Conservation (phyloP, 2,797 vertebrate genomes). For the Heterohyrax brucei region DNA sequence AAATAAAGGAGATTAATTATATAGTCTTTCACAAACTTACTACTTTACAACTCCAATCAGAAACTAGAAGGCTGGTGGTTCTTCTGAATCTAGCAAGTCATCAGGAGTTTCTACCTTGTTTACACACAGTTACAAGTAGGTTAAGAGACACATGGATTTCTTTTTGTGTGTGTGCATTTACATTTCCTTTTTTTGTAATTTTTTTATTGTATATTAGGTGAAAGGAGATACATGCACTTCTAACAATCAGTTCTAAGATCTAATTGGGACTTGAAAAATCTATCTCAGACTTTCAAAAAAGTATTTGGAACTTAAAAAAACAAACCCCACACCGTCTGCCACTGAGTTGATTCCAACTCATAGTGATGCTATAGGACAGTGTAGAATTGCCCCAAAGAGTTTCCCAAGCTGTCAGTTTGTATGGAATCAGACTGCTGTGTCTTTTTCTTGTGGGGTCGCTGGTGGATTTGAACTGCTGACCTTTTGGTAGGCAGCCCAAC, state of each 20-base stretch:
- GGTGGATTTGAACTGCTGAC: neutral
- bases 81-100: constrained; percentile 7
- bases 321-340: neutral
- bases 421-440: too few species aligned
- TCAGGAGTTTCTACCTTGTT: neutral
- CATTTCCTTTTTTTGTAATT: too few species aligned
- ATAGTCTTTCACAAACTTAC: constrained; percentile 23
- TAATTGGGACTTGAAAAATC: neutral
- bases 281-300: neutral
- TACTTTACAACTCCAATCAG: constrained; percentile 41
- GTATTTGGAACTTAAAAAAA: neutral
- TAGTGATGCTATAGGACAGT: neutral
- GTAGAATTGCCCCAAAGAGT: too few species aligned
- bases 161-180: too few species aligned
- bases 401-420: too few species aligned
- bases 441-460: neutral
- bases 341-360: neutral
- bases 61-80: neutral
- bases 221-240: neutral
- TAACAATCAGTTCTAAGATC: neutral
- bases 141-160: neutral
- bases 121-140: too few species aligned
- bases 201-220: too few species aligned
- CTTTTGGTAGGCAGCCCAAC: neutral
- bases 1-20: neutral